Percentiles rank a stretch among this genome's conserved stretches.
phyloP scores from a whole-genome alignment of 1,140 invertebrate species.

The Drosophila murphyi region DNA sequence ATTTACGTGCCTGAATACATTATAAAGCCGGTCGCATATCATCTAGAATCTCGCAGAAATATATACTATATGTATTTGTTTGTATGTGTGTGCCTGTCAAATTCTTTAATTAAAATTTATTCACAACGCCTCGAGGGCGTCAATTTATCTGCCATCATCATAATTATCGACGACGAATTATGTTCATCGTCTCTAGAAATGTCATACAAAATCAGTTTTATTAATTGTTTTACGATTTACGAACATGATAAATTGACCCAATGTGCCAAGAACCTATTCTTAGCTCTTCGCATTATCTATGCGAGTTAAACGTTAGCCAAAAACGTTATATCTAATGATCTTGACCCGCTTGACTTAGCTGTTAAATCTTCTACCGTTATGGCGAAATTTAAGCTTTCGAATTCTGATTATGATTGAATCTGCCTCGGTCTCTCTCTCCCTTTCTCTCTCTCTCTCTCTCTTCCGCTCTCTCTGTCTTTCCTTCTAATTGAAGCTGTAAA shows the following conservation, averaged over 20 bases:
- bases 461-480: neutral
- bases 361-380: constrained; percentile 21
- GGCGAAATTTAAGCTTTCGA: constrained; percentile 20
- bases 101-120: constrained; percentile 68
- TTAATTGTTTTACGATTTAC: constrained; percentile 61
- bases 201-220: constrained; percentile 73
- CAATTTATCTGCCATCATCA: constrained; percentile 75
- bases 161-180: constrained; percentile 52
- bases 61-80: neutral
- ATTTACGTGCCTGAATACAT: constrained; percentile 59
- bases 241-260: constrained; percentile 43
- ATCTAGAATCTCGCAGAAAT: constrained; percentile 24
- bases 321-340: constrained; percentile 21
- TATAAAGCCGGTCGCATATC: constrained; percentile 16
- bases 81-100: neutral
- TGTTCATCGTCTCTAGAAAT: constrained; percentile 49
- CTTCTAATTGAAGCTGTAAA: constrained; percentile 13
- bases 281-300: constrained; percentile 14
- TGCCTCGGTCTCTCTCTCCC: neutral
- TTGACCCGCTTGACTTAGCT: constrained; percentile 7
- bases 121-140: constrained; percentile 66
- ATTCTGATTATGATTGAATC: neutral
- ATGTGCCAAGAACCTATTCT: constrained; percentile 5
- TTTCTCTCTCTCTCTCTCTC: too few relatives aligned
- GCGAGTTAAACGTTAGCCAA: constrained; percentile 23